A percentile compares a stretch with the other conserved stretches of the same genome.
Evolutionary conservation across 30 jellyfish, hydroid and myxozoan genomes (phyloP).

Genomic region (Catostylus mosaicus): DNA sequence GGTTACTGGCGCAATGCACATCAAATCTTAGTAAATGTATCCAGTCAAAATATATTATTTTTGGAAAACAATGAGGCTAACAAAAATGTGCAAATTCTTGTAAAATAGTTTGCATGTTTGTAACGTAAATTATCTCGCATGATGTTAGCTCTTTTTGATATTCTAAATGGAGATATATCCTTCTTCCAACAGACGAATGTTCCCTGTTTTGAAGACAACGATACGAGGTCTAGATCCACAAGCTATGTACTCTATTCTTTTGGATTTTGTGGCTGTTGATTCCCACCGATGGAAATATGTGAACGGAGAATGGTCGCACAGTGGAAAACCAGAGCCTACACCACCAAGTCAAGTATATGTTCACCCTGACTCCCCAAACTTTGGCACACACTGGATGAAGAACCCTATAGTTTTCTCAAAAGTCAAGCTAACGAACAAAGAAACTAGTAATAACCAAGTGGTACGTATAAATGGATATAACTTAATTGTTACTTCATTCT

Average conservation of each 20-base stretch:
- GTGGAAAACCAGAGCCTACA: slow-evolving; percentile 97
- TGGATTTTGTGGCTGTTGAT: slow-evolving; percentile 96
- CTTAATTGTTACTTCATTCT: background rate
- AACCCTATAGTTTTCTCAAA: slow-evolving; percentile 94
- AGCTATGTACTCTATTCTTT: slow-evolving; percentile 89
- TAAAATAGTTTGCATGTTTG: no score
- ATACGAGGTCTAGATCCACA: slow-evolving; percentile 95
- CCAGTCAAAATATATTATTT: no score
- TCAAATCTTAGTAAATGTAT: no score
- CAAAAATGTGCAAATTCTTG: no score
- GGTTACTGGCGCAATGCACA: no score
- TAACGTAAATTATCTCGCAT: no score
- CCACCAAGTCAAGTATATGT: slow-evolving; percentile 92
- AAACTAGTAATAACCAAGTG: slow-evolving; percentile 96
- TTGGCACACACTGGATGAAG: slow-evolving; percentile 99
- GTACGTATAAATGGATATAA: slow-evolving; percentile 47
- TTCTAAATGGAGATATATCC: background rate
- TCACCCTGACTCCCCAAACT: slow-evolving; percentile 99
- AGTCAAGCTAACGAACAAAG: slow-evolving; percentile 95
- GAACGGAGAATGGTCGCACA: slow-evolving; percentile 99
- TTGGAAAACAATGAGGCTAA: no score
- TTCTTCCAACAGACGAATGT: slow-evolving; percentile 84
- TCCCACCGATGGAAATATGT: slow-evolving; percentile 98
- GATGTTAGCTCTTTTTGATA: background rate
- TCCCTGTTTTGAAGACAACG: slow-evolving; percentile 93